A percentile compares a stretch with the other conserved stretches of the same genome.
These are phyloP conservation scores for Aleiodes alternator DNA, from an alignment of 2,888 invertebrate species.

Conservation along the genomic window DNA sequence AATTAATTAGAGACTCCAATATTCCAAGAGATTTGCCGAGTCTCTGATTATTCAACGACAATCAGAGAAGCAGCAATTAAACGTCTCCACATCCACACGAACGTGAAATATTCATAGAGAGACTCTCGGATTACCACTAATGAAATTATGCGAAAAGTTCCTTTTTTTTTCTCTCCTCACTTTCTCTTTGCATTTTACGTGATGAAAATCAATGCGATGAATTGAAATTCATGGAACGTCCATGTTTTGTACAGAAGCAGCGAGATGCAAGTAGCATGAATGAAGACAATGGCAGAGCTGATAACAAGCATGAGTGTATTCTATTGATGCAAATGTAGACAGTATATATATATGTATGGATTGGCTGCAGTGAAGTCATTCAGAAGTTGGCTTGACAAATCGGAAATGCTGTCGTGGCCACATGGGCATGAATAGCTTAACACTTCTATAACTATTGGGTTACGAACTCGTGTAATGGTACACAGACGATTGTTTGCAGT, in stretches of 20 bases:
- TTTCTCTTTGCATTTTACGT: not conserved
- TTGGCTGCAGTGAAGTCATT: constrained; percentile 30
- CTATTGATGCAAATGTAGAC: constrained; percentile 10
- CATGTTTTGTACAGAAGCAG: not conserved
- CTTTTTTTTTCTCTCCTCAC: not conserved
- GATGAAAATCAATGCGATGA: not conserved
- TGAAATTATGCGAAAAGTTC: constrained; percentile 15
- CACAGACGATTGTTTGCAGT: not conserved
- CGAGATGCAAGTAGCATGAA: constrained; percentile 7
- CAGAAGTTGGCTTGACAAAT: constrained; percentile 27
- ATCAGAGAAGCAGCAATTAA: too few species aligned
- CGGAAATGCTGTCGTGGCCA: constrained; percentile 37
- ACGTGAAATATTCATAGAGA: not conserved
- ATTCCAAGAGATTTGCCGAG: too few species aligned
- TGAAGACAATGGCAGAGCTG: constrained; percentile 25
- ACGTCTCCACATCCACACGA: too few species aligned
- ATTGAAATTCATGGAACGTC: not conserved
- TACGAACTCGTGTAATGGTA: constrained; percentile 1
- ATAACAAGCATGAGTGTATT: constrained; percentile 33
- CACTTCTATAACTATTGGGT: constrained; percentile 16
- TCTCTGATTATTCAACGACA: too few species aligned
- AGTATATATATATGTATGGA: not conserved
- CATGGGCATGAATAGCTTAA: constrained; percentile 14
- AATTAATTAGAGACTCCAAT: too few species aligned
- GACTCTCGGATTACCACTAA: too few species aligned